phyloP scores from a whole-genome alignment of 2,797 vertebrate genomes.

The Urophycis tenuis region DNA sequence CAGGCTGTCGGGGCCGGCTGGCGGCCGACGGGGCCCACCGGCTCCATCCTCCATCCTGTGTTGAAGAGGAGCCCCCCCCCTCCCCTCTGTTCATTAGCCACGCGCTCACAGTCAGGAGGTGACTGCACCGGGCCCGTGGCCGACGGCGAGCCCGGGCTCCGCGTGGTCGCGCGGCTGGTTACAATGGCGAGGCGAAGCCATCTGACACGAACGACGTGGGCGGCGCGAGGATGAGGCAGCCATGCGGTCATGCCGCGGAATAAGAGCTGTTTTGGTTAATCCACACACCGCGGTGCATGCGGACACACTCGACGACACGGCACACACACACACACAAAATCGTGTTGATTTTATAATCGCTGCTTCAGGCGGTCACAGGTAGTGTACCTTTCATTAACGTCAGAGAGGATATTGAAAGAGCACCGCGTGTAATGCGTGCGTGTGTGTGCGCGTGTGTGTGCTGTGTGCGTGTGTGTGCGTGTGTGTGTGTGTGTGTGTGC shows the following conservation, averaged over 20 bases:
- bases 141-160: too few species aligned
- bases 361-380: not conserved
- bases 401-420: not conserved
- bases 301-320: not conserved
- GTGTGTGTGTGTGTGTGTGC: too few species aligned
- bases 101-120: conserved; percentile 11
- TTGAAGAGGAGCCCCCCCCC: conserved; percentile 14
- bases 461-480: too few species aligned
- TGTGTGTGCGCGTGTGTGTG: not conserved
- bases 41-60: conserved; percentile 39
- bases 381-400: not conserved
- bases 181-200: not conserved
- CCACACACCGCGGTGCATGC: not conserved
- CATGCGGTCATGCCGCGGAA: not conserved
- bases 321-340: too few species aligned
- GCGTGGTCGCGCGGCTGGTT: not conserved
- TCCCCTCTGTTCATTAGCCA: conserved; percentile 27
- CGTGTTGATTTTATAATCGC: not conserved
- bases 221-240: too few species aligned
- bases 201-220: too few species aligned
- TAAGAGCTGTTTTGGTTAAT: not conserved
- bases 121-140: not conserved
- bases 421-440: not conserved
- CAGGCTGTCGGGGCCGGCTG: conserved; percentile 54
- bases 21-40: conserved; percentile 39